phyloP scores from a whole-genome alignment of 2,113 vertebrate genomes.

The Galemys pyrenaicus region DNA sequence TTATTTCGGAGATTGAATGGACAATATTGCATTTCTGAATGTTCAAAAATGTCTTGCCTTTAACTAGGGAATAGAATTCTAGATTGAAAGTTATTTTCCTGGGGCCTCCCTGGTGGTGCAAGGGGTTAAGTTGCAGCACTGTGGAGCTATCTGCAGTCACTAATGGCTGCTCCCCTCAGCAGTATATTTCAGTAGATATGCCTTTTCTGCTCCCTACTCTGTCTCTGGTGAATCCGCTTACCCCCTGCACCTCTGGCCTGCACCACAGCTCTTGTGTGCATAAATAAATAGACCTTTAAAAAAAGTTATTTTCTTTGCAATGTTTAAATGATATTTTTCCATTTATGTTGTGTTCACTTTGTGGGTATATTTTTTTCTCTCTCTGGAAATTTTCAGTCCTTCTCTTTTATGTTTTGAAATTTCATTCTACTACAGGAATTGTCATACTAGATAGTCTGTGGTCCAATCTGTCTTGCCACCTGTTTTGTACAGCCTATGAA shows the following conservation, averaged over 20 bases:
- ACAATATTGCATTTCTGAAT: not conserved
- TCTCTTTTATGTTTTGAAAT: conserved; percentile 20
- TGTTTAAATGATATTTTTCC: not conserved
- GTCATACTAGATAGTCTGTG: not conserved
- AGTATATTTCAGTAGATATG: no score
- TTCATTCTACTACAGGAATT: not conserved
- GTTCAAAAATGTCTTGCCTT: not conserved
- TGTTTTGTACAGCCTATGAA: not conserved
- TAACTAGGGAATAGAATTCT: conserved; percentile 39
- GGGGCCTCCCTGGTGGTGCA: no score
- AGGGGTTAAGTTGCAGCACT: no score
- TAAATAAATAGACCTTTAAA: no score
- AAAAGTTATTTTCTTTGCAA: conserved; percentile 41
- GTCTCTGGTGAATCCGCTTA: no score
- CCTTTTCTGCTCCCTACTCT: no score
- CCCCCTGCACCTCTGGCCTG: no score
- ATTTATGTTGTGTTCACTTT: conserved; percentile 28
- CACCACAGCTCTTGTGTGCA: no score
- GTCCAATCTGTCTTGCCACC: not conserved
- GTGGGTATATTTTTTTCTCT: not conserved
- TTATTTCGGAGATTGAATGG: conserved; percentile 8
- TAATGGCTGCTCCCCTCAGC: no score
- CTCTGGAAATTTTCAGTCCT: conserved; percentile 22
- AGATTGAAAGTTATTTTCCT: no score
- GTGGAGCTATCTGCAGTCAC: no score